These are phyloP conservation scores for Podarcis siculus DNA, from an alignment of 2,797 vertebrate genomes.

Conservation along the genomic window DNA sequence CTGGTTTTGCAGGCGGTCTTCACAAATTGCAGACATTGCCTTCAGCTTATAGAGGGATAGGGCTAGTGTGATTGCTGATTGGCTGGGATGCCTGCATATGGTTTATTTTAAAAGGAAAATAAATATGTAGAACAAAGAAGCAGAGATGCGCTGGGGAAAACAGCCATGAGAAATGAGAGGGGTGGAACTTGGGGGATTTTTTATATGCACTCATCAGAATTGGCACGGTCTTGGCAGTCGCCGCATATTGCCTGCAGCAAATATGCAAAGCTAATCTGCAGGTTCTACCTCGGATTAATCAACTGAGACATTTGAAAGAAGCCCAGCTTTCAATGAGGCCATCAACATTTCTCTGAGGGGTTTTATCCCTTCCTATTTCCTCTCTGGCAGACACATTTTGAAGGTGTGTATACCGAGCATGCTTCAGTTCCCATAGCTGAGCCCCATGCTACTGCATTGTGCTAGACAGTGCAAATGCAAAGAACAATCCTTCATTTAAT, in stretches of 20 bases:
- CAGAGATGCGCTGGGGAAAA: background rate
- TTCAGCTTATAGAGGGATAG: too few relatives aligned
- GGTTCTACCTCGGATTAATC: background rate
- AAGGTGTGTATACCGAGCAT: background rate
- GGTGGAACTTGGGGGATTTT: background rate
- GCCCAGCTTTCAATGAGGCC: background rate
- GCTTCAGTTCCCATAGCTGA: background rate
- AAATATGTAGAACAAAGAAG: background rate
- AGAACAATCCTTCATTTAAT: slow-evolving; percentile 10
- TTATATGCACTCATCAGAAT: background rate
- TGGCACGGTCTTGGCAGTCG: background rate
- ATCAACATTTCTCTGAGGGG: background rate
- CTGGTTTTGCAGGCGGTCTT: too few relatives aligned
- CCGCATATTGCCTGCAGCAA: background rate
- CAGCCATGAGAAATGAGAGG: background rate
- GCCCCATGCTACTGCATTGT: background rate
- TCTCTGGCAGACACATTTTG: background rate
- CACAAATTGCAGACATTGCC: too few relatives aligned
- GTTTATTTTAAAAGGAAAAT: background rate
- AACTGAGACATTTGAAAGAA: background rate
- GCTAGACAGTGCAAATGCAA: background rate
- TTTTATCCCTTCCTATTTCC: background rate
- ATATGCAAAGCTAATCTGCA: background rate
- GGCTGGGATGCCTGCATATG: background rate
- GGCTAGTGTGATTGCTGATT: background rate